Conservation (phyloP, 1,140 invertebrate genomes). For the Drosophila erecta region DNA sequence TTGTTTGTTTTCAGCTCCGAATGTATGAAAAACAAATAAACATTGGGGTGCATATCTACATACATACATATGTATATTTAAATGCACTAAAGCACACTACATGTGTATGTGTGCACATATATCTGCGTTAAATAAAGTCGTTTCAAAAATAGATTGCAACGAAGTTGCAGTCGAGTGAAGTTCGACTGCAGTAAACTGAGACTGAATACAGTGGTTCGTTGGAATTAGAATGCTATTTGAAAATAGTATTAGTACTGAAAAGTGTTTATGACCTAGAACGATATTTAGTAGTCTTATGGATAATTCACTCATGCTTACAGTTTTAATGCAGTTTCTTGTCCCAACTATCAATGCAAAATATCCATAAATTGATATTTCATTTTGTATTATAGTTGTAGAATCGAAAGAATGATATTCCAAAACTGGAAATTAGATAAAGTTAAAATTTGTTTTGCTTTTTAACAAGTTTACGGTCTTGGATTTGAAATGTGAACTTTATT, state of each 20-base stretch:
- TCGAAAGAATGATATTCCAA: too few relatives aligned
- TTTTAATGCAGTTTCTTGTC: neutral
- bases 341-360: neutral
- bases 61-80: constrained; percentile 7
- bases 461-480: too few relatives aligned
- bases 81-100: constrained; percentile 4
- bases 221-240: neutral
- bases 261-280: neutral
- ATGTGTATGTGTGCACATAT: neutral
- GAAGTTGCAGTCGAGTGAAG: constrained; percentile 36
- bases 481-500: too few relatives aligned
- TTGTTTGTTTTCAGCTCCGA: constrained; percentile 39
- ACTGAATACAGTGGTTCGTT: constrained; percentile 32
- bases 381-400: too few relatives aligned
- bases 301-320: too few relatives aligned
- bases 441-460: too few relatives aligned
- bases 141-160: constrained; percentile 42
- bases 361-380: neutral
- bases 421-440: too few relatives aligned
- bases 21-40: constrained; percentile 51
- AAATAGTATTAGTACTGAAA: neutral
- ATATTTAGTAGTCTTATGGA: neutral
- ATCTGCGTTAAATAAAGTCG: constrained; percentile 20
- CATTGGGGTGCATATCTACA: constrained; percentile 12
- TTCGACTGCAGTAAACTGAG: constrained; percentile 32